Evolutionary conservation across 2,797 vertebrate species (phyloP).

Genomic region (Myotis daubentonii): DNA sequence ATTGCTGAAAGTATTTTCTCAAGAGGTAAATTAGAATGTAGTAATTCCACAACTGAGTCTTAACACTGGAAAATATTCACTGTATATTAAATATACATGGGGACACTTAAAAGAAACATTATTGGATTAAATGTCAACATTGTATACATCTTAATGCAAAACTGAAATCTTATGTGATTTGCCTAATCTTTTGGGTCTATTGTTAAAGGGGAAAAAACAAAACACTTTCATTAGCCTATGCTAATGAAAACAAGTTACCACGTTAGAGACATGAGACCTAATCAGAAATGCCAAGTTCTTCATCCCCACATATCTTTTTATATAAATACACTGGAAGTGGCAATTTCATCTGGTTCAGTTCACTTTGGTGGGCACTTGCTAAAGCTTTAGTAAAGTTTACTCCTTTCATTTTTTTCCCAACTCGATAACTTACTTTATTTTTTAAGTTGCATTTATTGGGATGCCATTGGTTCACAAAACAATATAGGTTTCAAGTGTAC

Average conservation of each 20-base stretch:
- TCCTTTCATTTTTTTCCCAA: neutral
- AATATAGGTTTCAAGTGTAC: neutral
- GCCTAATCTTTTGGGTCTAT: neutral
- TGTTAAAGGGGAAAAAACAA: neutral
- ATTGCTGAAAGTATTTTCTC: slow-evolving; percentile 56
- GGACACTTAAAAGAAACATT: neutral
- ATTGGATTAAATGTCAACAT: neutral
- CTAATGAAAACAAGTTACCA: neutral
- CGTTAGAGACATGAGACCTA: neutral
- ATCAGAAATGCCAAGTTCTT: neutral
- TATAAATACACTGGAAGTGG: neutral
- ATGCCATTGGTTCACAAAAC: neutral
- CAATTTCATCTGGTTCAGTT: neutral
- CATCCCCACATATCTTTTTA: neutral
- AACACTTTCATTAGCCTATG: neutral
- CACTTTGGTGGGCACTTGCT: neutral
- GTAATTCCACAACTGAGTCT: slow-evolving; percentile 26
- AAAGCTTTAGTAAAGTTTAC: neutral
- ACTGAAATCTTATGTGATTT: slow-evolving; percentile 9
- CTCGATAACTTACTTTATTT: neutral
- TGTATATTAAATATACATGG: slow-evolving; percentile 34
- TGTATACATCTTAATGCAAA: neutral
- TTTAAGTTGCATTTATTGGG: neutral
- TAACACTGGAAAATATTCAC: slow-evolving; percentile 14
- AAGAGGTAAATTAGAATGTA: slow-evolving; percentile 56